These are phyloP conservation scores for Battus philenor DNA, from an alignment of 1,140 invertebrate species.

Conservation along the genomic window DNA sequence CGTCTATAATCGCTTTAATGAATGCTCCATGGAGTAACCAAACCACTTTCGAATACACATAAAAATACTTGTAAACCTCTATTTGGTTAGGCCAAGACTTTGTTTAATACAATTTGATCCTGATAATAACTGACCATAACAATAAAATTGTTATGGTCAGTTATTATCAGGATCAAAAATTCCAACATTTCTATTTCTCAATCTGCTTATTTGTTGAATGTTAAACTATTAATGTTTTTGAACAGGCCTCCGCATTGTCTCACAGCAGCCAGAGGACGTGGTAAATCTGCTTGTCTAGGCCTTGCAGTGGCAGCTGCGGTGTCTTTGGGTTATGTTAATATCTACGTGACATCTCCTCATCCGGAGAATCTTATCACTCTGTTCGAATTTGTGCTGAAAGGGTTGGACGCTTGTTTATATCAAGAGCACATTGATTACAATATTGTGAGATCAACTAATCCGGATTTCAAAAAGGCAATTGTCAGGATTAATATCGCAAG, in stretches of 20 bases:
- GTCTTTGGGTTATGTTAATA: conserved; percentile 90
- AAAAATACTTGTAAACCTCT: too few species aligned
- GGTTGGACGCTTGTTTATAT: conserved; percentile 96
- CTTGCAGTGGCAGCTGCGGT: conserved; percentile 92
- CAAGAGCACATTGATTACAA: conserved; percentile 98
- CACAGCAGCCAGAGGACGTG: conserved; percentile 96
- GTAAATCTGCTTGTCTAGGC: conserved; percentile 99
- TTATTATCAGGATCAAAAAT: conserved; percentile 2
- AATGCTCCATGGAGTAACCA: too few species aligned
- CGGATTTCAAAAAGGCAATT: conserved; percentile 97
- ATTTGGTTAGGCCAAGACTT: too few species aligned
- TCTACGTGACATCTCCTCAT: conserved; percentile 98
- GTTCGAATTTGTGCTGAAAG: conserved; percentile 98
- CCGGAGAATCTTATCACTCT: conserved; percentile 99
- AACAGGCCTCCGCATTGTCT: conserved; percentile 91
- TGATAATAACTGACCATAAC: too few species aligned
- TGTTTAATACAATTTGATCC: too few species aligned
- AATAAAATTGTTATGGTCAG: too few species aligned
- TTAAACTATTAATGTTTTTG: neutral
- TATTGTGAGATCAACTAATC: conserved; percentile 96
- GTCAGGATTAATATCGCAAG: conserved; percentile 94
- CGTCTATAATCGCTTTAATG: too few species aligned
- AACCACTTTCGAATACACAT: too few species aligned
- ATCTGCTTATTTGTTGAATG: too few species aligned
- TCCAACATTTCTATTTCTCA: too few species aligned